phyloP scores from a whole-genome alignment of 2,888 invertebrate genomes.

The Oithona nana region DNA sequence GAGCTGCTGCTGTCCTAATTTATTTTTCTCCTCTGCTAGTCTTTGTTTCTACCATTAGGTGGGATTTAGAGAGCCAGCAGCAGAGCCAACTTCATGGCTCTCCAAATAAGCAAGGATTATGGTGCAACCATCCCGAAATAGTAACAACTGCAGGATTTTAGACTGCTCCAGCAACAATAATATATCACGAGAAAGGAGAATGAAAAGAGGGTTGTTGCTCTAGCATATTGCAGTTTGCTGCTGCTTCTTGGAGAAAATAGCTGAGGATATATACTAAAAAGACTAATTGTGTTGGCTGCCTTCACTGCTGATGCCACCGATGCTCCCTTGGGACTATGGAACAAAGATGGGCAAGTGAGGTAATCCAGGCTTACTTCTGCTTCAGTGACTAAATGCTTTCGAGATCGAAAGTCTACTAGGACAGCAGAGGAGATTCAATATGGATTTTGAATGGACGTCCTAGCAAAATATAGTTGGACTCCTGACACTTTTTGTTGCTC shows the following conservation, averaged over 20 bases:
- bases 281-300: too few relatives aligned
- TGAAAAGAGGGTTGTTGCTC: too few relatives aligned
- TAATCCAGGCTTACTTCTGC: background rate
- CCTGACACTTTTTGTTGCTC: too few relatives aligned
- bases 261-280: too few relatives aligned
- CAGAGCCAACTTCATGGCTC: background rate
- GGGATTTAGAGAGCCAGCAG: conserved; percentile 4
- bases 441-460: background rate
- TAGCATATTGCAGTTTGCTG: too few relatives aligned
- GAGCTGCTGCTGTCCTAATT: too few relatives aligned
- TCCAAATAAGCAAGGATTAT: background rate
- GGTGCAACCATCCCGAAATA: background rate
- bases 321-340: background rate
- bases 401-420: background rate
- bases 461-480: too few relatives aligned
- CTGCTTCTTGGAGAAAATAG: too few relatives aligned
- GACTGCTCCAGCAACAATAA: too few relatives aligned
- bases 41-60: conserved; percentile 5
- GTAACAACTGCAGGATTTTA: too few relatives aligned
- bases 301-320: background rate
- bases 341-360: background rate
- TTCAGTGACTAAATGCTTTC: background rate
- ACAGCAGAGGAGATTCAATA: background rate
- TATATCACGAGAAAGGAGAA: too few relatives aligned
- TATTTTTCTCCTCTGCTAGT: background rate